phyloP scores from a whole-genome alignment of 2,113 vertebrate genomes.

The Murina feae region DNA sequence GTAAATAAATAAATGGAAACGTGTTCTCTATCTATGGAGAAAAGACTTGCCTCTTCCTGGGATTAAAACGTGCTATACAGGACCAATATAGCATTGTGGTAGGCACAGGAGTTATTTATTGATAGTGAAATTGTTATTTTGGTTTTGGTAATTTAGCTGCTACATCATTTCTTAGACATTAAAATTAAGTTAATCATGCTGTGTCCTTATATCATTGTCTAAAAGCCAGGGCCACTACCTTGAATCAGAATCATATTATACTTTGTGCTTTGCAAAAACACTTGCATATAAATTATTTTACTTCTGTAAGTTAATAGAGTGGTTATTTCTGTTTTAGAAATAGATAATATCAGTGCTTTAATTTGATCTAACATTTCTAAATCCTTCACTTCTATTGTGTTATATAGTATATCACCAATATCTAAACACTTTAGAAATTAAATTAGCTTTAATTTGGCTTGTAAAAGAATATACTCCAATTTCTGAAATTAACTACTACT shows the following conservation, averaged over 20 bases:
- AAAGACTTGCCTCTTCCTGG: not conserved
- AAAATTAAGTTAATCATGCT: not conserved
- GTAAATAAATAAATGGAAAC: not conserved
- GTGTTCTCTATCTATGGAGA: not conserved
- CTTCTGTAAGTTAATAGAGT: not conserved
- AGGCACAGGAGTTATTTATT: not conserved
- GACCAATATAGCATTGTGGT: not conserved
- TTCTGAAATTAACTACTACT: not conserved
- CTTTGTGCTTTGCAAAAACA: not conserved
- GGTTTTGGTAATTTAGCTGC: not conserved
- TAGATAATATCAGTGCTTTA: not conserved
- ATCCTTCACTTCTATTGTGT: not conserved
- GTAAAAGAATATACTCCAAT: not conserved
- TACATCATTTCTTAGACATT: not conserved
- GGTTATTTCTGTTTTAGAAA: not conserved
- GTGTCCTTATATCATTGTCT: not conserved
- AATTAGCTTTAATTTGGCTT: slow-evolving; percentile 13
- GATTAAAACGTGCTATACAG: not conserved
- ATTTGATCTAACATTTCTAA: not conserved
- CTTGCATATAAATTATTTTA: not conserved
- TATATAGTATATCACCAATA: not conserved
- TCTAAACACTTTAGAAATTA: not conserved
- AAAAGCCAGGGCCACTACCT: not conserved
- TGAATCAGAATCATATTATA: not conserved
- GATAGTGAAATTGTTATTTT: not conserved